Evolutionary conservation across 1,140 invertebrate genomes (phyloP), one percentile per base, ranked within the genome.

Genomic region (Trinorchestia longiramus): DNA sequence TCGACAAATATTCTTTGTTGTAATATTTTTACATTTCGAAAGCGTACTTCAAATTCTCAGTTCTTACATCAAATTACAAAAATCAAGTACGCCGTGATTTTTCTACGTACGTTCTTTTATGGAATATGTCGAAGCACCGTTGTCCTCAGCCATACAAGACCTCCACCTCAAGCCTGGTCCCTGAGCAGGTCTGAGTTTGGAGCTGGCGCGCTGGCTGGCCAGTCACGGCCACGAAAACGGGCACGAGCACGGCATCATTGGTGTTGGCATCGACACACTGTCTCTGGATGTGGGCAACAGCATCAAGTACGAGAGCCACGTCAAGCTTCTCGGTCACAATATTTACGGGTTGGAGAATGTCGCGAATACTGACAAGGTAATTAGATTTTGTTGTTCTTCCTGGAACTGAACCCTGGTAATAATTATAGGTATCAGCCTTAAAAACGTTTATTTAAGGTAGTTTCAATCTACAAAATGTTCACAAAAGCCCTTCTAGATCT

Each of bases 331-430:
- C 0, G 97, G 97, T 77, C 97, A 97, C 36, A 97, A 98, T 17
- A 97, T 98, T 42, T 98, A 98, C 96, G 97, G 97, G 94, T 97
- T 98, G 40, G 98, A 98, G 97, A 98, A 98, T 97, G 97, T 98
- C 6, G 97, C 97, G 42, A 97, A 98, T 77, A 96, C 97, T 15
- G 97, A 97, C 57, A 97, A 95, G 96, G 96, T 96, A 87, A 96
- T 57, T 19, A 36, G 44, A 53, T 53, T 53, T 53, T 6, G 47
- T 53, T 6, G 47, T 53, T 53, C 19, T 53, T 53, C 6, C 19
- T 53, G 19, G 47, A 53, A 53, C 47, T 53, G 47, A 8, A 53
- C 6, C 6, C 23, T 47, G 43, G 43, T 19, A 53, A 53, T 53
- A 53, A 19, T 19, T 53, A 19, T 8, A 6, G 47, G 47, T n/a